phyloP scores from a whole-genome alignment of 2,797 vertebrate genomes.

The Adelosebastes latens region DNA sequence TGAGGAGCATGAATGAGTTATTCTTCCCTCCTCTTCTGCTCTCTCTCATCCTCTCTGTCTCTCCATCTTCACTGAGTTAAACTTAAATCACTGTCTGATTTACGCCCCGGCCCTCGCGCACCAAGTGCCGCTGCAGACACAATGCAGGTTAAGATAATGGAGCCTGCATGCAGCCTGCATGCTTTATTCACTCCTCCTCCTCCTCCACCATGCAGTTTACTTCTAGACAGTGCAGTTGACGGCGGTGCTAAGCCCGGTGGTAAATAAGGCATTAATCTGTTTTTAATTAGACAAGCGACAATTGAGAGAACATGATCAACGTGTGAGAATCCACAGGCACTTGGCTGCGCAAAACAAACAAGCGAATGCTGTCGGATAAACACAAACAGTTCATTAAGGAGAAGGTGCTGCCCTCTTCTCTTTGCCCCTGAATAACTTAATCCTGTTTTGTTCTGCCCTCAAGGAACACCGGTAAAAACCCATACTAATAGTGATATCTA shows the following conservation, averaged over 20 bases:
- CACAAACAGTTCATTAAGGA: constrained; percentile 44
- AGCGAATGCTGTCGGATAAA: constrained; percentile 34
- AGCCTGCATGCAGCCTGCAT: constrained; percentile 2
- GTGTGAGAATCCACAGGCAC: constrained; percentile 39
- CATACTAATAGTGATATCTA: not conserved
- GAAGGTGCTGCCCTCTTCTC: not conserved
- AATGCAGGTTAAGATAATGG: constrained; percentile 66
- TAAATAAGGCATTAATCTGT: constrained; percentile 53
- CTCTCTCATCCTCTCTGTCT: constrained; percentile 33
- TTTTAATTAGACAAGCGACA: constrained; percentile 53
- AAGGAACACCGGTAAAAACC: not conserved
- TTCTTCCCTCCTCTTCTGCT: constrained; percentile 44
- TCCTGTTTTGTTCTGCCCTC: not conserved
- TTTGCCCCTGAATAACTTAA: not conserved
- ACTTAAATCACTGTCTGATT: constrained; percentile 75
- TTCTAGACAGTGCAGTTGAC: not conserved
- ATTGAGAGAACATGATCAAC: constrained; percentile 17
- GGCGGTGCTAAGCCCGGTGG: not conserved
- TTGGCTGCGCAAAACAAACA: constrained; percentile 45
- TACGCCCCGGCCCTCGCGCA: constrained; percentile 38
- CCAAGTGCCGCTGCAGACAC: constrained; percentile 40
- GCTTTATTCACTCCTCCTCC: constrained; percentile 37
- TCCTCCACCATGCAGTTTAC: not conserved
- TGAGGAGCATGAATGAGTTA: constrained; percentile 66
- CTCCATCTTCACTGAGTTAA: constrained; percentile 72